Conservation (phyloP, 1,140 invertebrate species). For the Cyclargus thomasi region DNA sequence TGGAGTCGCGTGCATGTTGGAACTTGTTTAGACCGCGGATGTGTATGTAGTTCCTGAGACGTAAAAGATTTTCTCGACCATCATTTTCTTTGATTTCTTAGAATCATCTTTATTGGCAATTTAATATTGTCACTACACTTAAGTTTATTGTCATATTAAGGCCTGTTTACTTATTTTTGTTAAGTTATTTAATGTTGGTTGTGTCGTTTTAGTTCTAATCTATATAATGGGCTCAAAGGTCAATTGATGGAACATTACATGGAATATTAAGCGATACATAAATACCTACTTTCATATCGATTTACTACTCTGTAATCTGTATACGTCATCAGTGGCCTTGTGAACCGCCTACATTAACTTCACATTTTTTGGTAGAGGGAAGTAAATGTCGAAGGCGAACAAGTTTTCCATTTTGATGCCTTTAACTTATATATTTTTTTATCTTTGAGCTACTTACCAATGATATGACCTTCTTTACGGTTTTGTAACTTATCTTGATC, state of each 20-base stretch:
- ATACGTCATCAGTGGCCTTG: slow-evolving; percentile 9
- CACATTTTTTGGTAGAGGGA: background rate
- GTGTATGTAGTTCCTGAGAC: background rate
- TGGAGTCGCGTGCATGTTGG: slow-evolving; percentile 25
- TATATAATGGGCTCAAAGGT: background rate
- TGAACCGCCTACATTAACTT: background rate
- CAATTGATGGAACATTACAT: slow-evolving; percentile 9
- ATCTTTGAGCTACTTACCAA: background rate
- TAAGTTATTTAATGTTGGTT: background rate
- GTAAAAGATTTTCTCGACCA: background rate
- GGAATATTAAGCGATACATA: slow-evolving; percentile 15
- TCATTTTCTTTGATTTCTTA: background rate
- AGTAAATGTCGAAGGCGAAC: slow-evolving; percentile 7
- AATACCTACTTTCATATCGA: slow-evolving; percentile 11
- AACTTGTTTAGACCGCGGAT: slow-evolving; percentile 29
- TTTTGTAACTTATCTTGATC: background rate
- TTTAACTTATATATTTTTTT: background rate
- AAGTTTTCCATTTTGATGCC: background rate
- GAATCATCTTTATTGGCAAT: background rate
- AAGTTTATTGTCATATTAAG: background rate
- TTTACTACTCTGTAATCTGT: background rate
- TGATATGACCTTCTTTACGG: background rate
- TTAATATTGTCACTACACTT: background rate
- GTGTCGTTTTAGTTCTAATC: background rate
- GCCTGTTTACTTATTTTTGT: background rate